Base-by-base conservation (phyloP, 2,113 vertebrate species). In the Callipepla californica region DNA sequence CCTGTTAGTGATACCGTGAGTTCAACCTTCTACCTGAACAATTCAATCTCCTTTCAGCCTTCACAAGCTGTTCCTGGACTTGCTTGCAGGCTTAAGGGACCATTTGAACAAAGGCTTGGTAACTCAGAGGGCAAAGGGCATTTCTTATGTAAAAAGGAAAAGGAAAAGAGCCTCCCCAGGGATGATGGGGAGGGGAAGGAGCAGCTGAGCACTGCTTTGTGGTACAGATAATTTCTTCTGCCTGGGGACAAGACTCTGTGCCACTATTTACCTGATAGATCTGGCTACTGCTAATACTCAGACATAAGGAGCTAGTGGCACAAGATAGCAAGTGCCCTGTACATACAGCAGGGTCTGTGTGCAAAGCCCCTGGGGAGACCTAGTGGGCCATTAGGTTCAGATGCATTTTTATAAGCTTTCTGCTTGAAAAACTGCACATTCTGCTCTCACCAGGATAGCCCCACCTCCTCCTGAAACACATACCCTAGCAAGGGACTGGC, bases 1-100 rank as follows among this genome's bases (percentile, higher is more conserved):
- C 25, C 51, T 81, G 68, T 40, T 74, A 89, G 68, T 32, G 80
- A 94, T 85, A 80, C 40, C 57, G 81, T 68, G 85, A 91, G 85
- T 75, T 93, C 59, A 70, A 81, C 76, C 32, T 89, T 92, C 82
- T 77, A 84, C 47, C 62, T 13, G 7, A 48, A 76, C 63, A 91
- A 84, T 67, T 74, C 75, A 73, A 47, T 72, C 45, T 75, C 80
- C 51, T 47, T 72, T 92, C 81, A 89, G 58, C 28, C 55, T 92
- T 70, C 86, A 91, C 26, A 82, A 63, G 47, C 65, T 80, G 44
- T 7, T 68, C 25, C 75, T 44, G 63, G 47, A 73, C 57, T 61
- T 53, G 51, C 25, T 6, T 80, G 26, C 25, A 81, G 78, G 44
- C 50, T 92, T 94, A 90, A 96, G 57, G 89, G 48, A 87, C 22